Conservation (phyloP, 37 sponge, comb jelly and placozoan species). For the Ephydatia muelleri region DNA sequence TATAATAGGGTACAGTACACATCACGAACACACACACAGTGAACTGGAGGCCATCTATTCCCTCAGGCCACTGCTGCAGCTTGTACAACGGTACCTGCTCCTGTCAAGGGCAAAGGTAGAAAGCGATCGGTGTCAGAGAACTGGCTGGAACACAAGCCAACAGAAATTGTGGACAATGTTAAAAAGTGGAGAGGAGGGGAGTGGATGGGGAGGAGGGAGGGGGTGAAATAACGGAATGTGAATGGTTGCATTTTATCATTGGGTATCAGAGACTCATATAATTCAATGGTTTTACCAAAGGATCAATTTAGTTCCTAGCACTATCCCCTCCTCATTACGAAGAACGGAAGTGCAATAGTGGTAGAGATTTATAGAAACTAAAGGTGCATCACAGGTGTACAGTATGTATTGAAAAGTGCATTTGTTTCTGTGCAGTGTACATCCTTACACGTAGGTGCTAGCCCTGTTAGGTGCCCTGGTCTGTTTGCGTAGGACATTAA, state of each 20-base stretch:
- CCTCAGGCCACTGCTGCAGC: not conserved
- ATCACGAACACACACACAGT: too few species aligned
- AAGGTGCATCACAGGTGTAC: too few species aligned
- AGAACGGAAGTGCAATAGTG: too few species aligned
- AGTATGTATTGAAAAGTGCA: not conserved
- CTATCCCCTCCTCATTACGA: too few species aligned
- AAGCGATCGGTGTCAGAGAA: constrained; percentile 88
- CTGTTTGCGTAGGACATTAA: too few species aligned
- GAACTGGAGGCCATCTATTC: too few species aligned
- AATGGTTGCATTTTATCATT: too few species aligned
- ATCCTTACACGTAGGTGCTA: not conserved
- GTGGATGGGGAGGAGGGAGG: not conserved
- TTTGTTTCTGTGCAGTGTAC: not conserved
- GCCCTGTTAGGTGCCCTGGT: too few species aligned
- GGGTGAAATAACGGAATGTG: not conserved
- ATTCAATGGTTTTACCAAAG: too few species aligned
- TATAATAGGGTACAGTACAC: too few species aligned
- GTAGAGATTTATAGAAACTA: too few species aligned
- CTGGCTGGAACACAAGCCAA: constrained; percentile 90
- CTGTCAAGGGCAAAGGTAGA: constrained; percentile 33
- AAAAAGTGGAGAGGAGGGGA: not conserved
- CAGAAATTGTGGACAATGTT: constrained; percentile 56
- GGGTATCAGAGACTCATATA: not conserved
- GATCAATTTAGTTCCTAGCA: too few species aligned
- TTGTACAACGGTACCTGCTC: not conserved